Evolutionary conservation across 2,113 vertebrate species (phyloP).

Genomic region (Tenrec ecaudatus): DNA sequence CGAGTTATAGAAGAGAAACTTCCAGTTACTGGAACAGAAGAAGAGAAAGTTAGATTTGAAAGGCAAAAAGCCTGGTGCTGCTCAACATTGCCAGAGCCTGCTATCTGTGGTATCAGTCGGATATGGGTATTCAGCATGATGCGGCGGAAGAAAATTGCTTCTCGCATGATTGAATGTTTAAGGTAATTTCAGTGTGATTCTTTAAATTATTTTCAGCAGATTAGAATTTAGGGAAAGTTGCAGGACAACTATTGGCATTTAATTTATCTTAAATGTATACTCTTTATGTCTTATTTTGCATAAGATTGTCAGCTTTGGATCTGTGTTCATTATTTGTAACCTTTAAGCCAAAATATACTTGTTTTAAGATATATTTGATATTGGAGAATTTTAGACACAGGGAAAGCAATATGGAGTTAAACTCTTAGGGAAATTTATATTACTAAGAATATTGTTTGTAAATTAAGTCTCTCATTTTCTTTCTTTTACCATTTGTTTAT

Average conservation of each 20-base stretch:
- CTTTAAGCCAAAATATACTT: constrained; percentile 5
- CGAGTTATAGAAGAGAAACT: constrained; percentile 96
- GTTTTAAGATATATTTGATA: neutral
- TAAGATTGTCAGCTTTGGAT: neutral
- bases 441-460: constrained; percentile 46
- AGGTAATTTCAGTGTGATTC: constrained; percentile 86
- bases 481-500: constrained; percentile 43
- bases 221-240: constrained; percentile 51
- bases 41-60: constrained; percentile 96
- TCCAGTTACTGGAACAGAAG: constrained; percentile 92
- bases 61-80: constrained; percentile 99
- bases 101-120: constrained; percentile 97
- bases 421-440: constrained; percentile 47
- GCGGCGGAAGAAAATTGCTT: constrained; percentile 96
- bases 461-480: constrained; percentile 16
- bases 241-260: neutral
- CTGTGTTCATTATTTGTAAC: constrained; percentile 30
- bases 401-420: constrained; percentile 26
- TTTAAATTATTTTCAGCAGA: constrained; percentile 1
- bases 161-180: constrained; percentile 97
- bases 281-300: neutral
- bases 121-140: constrained; percentile 99
- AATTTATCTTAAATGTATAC: constrained; percentile 30
- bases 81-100: constrained; percentile 94
- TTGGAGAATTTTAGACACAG: constrained; percentile 49